Conservation (phyloP, 64 coral and sea anemone species). For the Catalaphyllia jardinei region DNA sequence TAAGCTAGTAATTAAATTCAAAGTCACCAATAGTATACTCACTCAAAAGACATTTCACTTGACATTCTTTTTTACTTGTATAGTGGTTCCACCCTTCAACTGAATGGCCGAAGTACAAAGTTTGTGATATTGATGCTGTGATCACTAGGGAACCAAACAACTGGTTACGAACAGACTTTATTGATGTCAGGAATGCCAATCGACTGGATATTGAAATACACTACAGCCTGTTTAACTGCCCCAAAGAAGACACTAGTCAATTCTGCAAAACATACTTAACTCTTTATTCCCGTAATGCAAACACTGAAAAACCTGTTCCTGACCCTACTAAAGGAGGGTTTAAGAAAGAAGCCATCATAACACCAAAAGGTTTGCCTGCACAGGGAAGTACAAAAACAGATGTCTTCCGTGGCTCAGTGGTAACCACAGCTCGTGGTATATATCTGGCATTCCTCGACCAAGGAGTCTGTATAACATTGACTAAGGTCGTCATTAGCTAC, state of each 20-base stretch:
- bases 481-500: neutral
- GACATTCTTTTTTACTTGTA: neutral
- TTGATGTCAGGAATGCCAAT: slow-evolving; percentile 24
- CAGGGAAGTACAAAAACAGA: neutral
- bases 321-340: neutral
- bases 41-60: neutral
- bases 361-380: neutral
- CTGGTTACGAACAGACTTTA: slow-evolving; percentile 57
- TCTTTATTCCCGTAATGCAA: slow-evolving; percentile 23
- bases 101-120: neutral
- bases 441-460: slow-evolving; percentile 46
- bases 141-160: slow-evolving; percentile 9
- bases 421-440: neutral
- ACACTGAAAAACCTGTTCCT: neutral
- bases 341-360: neutral
- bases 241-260: neutral
- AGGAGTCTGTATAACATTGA: slow-evolving; percentile 24
- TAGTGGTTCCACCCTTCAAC: neutral
- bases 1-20: too few relatives aligned
- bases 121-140: neutral
- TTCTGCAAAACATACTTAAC: slow-evolving; percentile 38
- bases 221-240: slow-evolving; percentile 15
- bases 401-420: neutral
- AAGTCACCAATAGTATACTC: too few relatives aligned
- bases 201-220: slow-evolving; percentile 23